Conservation (phyloP, 2,113 vertebrate species). For the Hippocampus mohnikei region DNA sequence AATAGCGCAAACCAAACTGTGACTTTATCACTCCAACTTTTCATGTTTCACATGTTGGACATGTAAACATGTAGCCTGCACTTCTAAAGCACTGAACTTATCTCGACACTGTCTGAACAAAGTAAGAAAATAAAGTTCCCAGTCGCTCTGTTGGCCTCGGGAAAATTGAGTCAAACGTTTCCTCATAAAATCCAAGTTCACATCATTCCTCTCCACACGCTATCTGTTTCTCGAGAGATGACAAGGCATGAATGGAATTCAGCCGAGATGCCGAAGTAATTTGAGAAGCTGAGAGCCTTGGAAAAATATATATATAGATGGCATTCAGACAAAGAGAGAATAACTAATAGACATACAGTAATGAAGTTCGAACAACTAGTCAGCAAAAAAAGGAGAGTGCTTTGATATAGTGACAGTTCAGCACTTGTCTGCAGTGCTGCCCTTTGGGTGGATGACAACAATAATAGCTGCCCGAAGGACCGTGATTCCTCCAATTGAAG, state of each 20-base stretch:
- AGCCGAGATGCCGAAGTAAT: constrained; percentile 27
- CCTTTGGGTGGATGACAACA: constrained; percentile 42
- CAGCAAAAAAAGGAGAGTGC: constrained; percentile 17
- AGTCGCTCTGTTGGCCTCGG: constrained; percentile 15
- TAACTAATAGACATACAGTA: neutral
- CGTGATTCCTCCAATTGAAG: constrained; percentile 30
- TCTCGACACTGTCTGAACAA: too few relatives aligned
- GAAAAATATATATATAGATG: constrained; percentile 30
- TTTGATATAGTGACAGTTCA: constrained; percentile 38
- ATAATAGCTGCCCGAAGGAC: constrained; percentile 28
- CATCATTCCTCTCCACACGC: constrained; percentile 19
- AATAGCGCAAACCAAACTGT: too few relatives aligned
- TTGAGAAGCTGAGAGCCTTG: constrained; percentile 35
- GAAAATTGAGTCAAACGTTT: constrained; percentile 21
- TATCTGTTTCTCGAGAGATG: constrained; percentile 38
- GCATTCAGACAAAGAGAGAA: constrained; percentile 31
- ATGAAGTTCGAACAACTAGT: constrained; percentile 44
- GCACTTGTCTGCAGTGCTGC: constrained; percentile 38
- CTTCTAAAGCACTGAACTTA: too few relatives aligned
- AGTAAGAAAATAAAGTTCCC: neutral
- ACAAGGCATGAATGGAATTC: constrained; percentile 46
- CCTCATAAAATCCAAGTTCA: constrained; percentile 43
- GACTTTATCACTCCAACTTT: too few relatives aligned
- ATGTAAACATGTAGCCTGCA: too few relatives aligned
- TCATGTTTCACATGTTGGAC: too few relatives aligned